Percentiles rank a stretch among this genome's conserved stretches.
Evolutionary conservation across 2,113 vertebrate genomes (phyloP).

Genomic region (Clinocottus analis): DNA sequence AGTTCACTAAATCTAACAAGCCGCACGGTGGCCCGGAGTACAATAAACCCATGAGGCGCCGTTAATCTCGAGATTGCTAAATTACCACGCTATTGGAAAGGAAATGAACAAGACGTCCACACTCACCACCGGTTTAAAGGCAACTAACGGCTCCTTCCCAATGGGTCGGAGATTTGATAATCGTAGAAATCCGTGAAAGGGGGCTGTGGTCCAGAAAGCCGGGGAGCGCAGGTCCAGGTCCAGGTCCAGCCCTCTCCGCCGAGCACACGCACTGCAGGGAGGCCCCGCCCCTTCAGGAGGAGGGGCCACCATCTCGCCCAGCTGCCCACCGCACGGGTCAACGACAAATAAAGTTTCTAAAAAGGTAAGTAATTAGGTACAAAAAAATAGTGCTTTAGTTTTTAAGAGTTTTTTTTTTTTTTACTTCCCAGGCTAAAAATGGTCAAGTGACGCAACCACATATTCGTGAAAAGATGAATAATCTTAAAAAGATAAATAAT

Average conservation of each 20-base stretch:
- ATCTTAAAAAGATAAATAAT: too few relatives aligned
- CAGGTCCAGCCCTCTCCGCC: conserved; percentile 40
- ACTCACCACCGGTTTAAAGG: conserved; percentile 62
- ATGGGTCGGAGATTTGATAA: neutral
- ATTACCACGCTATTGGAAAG: neutral
- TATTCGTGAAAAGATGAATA: too few relatives aligned
- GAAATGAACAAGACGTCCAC: neutral
- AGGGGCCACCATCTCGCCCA: neutral
- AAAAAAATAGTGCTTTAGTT: too few relatives aligned
- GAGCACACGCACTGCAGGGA: neutral
- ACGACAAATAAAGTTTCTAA: too few relatives aligned
- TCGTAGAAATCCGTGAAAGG: conserved; percentile 27
- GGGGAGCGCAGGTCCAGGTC: conserved; percentile 27
- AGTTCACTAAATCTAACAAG: neutral
- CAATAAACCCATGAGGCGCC: conserved; percentile 2
- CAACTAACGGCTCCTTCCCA: neutral
- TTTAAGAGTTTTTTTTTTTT: too few relatives aligned
- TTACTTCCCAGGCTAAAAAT: too few relatives aligned
- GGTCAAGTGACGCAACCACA: too few relatives aligned
- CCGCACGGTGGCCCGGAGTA: conserved; percentile 32
- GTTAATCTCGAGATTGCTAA: conserved; percentile 27
- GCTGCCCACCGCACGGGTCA: neutral
- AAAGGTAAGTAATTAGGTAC: too few relatives aligned
- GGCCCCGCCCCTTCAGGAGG: conserved; percentile 33
- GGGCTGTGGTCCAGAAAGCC: neutral